These are phyloP conservation scores for roundworm (Caenorhabditis elegans) DNA, from an alignment of 1,140 invertebrate species.

Conservation along the genomic window WBcel235 BX284603.4:900001-900500, in stretches of 20 bases:
- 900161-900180: no score
- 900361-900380: conserved; percentile 95
- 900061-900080: not conserved
- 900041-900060: not conserved
- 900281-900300: conserved; percentile 15
- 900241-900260: no score
- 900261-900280: no score
- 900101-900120: no score
- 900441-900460: conserved; percentile 98
- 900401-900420: conserved; percentile 99
- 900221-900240: no score
- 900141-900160: no score
- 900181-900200: no score
- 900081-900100: no score
- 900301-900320: conserved; percentile 40
- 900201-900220: no score
- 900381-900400: conserved; percentile 96
- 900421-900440: conserved; percentile 91
- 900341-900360: conserved; percentile 87
- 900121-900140: no score
- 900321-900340: conserved; percentile 44
- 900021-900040: conserved; percentile 7
- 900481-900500: conserved; percentile 71
- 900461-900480: conserved; percentile 92
- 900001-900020: not conserved